These are phyloP conservation scores for Drosophila lutescens DNA, from an alignment of 2,888 invertebrate species.

Conservation along the genomic window DNA sequence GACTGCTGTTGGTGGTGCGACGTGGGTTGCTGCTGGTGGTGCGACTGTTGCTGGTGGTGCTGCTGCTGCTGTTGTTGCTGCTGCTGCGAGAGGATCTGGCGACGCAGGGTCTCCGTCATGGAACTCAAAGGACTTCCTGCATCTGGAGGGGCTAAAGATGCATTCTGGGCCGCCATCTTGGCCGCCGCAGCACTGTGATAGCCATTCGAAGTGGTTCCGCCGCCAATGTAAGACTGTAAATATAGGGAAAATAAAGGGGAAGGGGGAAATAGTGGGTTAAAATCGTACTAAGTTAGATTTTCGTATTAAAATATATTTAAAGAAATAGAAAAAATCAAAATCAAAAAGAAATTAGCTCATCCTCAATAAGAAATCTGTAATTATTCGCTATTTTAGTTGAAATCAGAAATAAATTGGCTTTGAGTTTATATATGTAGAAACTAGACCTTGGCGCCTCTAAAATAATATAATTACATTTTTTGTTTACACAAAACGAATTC, in stretches of 20 bases:
- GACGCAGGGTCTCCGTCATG: slow-evolving; percentile 82
- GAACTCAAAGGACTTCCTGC: slow-evolving; percentile 79
- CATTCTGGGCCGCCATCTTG: slow-evolving; percentile 77
- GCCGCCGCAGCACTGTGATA: slow-evolving; percentile 76
- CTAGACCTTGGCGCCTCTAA: slow-evolving; percentile 16
- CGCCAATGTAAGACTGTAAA: slow-evolving; percentile 68
- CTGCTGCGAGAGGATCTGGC: slow-evolving; percentile 82
- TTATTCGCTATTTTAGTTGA: not conserved
- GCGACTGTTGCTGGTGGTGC: slow-evolving; percentile 71
- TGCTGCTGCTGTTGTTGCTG: slow-evolving; percentile 77
- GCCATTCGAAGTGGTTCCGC: slow-evolving; percentile 75
- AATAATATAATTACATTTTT: slow-evolving; percentile 27
- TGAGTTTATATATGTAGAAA: not conserved
- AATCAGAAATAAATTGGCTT: not conserved
- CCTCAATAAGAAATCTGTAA: not conserved
- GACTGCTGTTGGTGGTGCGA: slow-evolving; percentile 68
- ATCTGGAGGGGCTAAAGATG: slow-evolving; percentile 76
- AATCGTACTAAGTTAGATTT: not conserved
- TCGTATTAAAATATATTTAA: no score
- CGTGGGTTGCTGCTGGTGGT: slow-evolving; percentile 74
- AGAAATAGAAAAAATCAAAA: not conserved
- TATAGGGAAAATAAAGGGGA: not conserved
- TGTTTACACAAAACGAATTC: slow-evolving; percentile 22
- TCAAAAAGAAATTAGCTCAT: not conserved
- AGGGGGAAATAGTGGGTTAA: slow-evolving; percentile 3